These are phyloP conservation scores for Caranx ignobilis DNA, from an alignment of 2,113 vertebrate species.

Conservation along the genomic window DNA sequence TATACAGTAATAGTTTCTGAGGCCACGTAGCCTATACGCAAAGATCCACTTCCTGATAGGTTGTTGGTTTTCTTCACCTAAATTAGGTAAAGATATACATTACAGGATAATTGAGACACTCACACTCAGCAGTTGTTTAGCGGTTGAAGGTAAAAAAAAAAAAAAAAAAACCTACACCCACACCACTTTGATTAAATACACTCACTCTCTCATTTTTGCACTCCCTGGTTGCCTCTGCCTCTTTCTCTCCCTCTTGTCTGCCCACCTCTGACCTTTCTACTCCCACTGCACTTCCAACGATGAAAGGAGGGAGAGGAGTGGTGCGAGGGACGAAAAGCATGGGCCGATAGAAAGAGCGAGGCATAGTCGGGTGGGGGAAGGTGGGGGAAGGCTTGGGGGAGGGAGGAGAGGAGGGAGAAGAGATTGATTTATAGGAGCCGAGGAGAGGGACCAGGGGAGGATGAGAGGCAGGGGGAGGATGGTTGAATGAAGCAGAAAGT, in stretches of 20 bases:
- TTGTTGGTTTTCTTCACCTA: conserved; percentile 15
- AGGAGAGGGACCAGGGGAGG: conserved; percentile 79
- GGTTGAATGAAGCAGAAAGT: conserved; percentile 78
- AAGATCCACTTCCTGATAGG: background rate
- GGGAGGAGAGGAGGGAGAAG: conserved; percentile 50
- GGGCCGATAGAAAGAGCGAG: conserved; percentile 38
- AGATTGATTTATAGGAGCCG: conserved; percentile 82
- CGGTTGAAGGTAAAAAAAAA: background rate
- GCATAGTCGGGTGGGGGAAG: conserved; percentile 37
- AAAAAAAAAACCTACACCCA: conserved; percentile 48
- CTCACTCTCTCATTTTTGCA: conserved; percentile 74
- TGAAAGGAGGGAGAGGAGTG: conserved; percentile 69
- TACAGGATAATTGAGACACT: conserved; percentile 6
- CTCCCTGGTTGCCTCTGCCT: conserved; percentile 67
- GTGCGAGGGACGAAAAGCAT: conserved; percentile 46
- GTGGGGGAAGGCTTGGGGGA: conserved; percentile 52
- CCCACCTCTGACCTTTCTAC: conserved; percentile 77
- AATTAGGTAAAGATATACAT: conserved; percentile 25
- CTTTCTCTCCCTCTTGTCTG: conserved; percentile 62
- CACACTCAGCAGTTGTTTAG: conserved; percentile 29
- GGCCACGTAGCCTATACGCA: background rate
- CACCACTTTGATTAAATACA: conserved; percentile 76
- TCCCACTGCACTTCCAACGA: conserved; percentile 75
- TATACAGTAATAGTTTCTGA: background rate
- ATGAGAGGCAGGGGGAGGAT: conserved; percentile 65